Evolutionary conservation across 2,113 vertebrate genomes (phyloP).

Genomic region (Paraplagusia blochii): DNA sequence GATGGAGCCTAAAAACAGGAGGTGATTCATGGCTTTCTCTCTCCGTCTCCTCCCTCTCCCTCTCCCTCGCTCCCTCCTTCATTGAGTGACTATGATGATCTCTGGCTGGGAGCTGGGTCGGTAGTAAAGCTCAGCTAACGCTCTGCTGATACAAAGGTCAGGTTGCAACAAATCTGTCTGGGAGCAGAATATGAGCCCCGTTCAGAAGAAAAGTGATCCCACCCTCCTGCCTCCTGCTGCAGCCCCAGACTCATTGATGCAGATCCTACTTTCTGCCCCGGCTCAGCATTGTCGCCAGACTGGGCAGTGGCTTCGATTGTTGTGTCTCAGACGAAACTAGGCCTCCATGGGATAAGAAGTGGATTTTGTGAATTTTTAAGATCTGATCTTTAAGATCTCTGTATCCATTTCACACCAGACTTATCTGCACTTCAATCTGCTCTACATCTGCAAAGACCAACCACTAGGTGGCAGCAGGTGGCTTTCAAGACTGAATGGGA

Average conservation of each 20-base stretch:
- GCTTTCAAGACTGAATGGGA: too few species aligned
- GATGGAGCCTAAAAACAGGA: constrained; percentile 1
- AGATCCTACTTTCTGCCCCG: constrained; percentile 49
- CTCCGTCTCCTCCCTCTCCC: constrained; percentile 5
- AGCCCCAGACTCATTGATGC: constrained; percentile 40
- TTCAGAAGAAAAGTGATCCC: constrained; percentile 32
- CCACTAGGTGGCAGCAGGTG: too few species aligned
- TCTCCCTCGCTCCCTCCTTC: constrained; percentile 1
- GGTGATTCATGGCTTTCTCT: constrained; percentile 50
- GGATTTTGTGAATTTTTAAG: too few species aligned
- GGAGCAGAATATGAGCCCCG: constrained; percentile 70
- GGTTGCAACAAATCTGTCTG: constrained; percentile 60
- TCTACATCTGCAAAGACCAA: constrained; percentile 62
- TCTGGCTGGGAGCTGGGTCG: constrained; percentile 30
- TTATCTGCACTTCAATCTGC: constrained; percentile 54
- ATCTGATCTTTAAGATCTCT: too few species aligned
- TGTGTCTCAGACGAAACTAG: too few species aligned
- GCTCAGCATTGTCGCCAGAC: constrained; percentile 52
- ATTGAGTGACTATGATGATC: constrained; percentile 3
- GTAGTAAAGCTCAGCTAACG: constrained; percentile 20
- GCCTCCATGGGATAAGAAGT: too few species aligned
- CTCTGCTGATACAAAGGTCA: constrained; percentile 43
- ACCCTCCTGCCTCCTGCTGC: constrained; percentile 55
- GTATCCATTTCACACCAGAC: too few species aligned
- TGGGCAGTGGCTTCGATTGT: constrained; percentile 47